Conservation (phyloP, 1,140 invertebrate genomes). For the Zaprionus capensis region DNA sequence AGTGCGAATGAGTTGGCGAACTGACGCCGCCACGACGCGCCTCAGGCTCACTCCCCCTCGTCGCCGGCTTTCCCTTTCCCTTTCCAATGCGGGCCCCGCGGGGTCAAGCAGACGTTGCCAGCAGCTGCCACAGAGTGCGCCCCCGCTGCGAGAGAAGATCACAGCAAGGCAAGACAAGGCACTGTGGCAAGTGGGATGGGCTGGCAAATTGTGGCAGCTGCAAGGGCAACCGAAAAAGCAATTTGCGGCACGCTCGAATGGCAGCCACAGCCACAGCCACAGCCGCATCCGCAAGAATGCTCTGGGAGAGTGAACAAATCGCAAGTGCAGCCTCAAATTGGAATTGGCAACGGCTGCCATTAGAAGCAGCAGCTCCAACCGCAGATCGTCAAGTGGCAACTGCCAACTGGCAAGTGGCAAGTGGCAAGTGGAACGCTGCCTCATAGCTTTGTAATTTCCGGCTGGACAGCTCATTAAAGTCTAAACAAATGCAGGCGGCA, state of each 20-base stretch:
- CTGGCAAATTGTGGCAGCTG: slow-evolving; percentile 37
- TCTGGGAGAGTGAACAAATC: slow-evolving; percentile 47
- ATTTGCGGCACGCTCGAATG: slow-evolving; percentile 62
- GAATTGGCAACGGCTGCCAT: slow-evolving; percentile 46
- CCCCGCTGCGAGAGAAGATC: slow-evolving; percentile 16
- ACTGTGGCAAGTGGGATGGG: background rate
- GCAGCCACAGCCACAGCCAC: slow-evolving; percentile 54
- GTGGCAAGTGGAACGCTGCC: slow-evolving; percentile 18
- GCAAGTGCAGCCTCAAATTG: slow-evolving; percentile 21
- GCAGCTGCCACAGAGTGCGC: slow-evolving; percentile 2
- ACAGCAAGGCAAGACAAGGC: too few species aligned
- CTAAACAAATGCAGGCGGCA: slow-evolving; percentile 40
- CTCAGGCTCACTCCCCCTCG: background rate
- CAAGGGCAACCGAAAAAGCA: slow-evolving; percentile 49
- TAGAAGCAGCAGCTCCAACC: slow-evolving; percentile 60
- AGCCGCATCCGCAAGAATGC: slow-evolving; percentile 39
- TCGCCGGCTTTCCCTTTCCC: slow-evolving; percentile 42
- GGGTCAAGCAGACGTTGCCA: slow-evolving; percentile 26
- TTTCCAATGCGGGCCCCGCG: background rate
- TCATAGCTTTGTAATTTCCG: slow-evolving; percentile 47
- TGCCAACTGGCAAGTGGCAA: slow-evolving; percentile 10
- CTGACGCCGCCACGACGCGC: background rate
- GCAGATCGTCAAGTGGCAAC: slow-evolving; percentile 51
- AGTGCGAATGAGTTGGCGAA: slow-evolving; percentile 48
- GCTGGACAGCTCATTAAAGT: slow-evolving; percentile 64